Evolutionary conservation across 2,113 vertebrate species (phyloP), one percentile per base, ranked within the genome.

Genomic region (Dipodomys merriami): DNA sequence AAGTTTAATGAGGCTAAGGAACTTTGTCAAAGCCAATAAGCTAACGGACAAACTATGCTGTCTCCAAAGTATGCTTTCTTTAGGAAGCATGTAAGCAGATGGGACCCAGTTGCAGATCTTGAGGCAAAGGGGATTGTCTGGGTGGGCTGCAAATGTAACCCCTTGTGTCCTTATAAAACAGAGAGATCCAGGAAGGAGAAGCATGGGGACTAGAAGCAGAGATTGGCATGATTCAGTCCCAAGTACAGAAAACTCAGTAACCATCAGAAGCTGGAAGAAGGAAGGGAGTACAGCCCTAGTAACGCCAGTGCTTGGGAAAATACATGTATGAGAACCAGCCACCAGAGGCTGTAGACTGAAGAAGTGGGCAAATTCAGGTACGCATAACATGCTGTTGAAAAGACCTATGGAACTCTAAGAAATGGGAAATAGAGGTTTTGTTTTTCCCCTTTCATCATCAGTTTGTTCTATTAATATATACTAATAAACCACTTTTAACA

Each of bases 151-250:
- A 46, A 71, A 18, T 39, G 27, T 25, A 25, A 67, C 57, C 57
- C 44, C 15, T 8, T 35, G 30, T 1, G n/a, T 29, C 65, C 46
- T 30, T 35, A 49, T 2, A 33, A 23, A 83, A 29, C 7, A 39
- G 22, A 27, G 15, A 64, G 44, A 60, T 18, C 2, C 0, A 3
- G 20, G n/a, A 23, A 25, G 65, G 27, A 69, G 64, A 7, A 18
- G 13, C 8, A 27, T 19, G 1, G 13, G 57, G 44, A 76, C 35
- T 2, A 7, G 23, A 85, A 13, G 19, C 72, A 67, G 11, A 89
- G 68, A n/a, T 0, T 16, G 22, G 35, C 39, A 65, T 0, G 62
- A 57, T 6, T 2, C 0, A 5, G 29, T 35, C 29, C 3, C 46
- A 19, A 65, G 23, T 60, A 74, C 39, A 29, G 76, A 80, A 39